Evolutionary conservation across 1,140 invertebrate species (phyloP).

Genomic region (Lanistes nyassanus): DNA sequence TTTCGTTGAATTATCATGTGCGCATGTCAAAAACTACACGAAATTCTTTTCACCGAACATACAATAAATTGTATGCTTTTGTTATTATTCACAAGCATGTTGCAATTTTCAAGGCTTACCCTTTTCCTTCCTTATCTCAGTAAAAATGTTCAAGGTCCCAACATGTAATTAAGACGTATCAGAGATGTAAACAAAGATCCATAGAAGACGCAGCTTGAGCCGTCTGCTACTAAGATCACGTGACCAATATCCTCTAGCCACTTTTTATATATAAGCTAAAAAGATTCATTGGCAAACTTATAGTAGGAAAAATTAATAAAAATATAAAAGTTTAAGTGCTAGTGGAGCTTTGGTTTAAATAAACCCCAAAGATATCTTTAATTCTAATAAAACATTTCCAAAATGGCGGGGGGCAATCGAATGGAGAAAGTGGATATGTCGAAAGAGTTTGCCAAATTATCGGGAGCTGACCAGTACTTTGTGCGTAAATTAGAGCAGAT

Average conservation of each 20-base stretch:
- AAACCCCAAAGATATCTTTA: not conserved
- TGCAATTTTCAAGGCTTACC: too few relatives aligned
- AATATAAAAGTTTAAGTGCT: not conserved
- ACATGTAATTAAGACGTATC: too few relatives aligned
- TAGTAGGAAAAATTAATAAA: not conserved
- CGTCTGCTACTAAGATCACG: slow-evolving; percentile 4
- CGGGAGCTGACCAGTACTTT: slow-evolving; percentile 37
- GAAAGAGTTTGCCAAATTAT: slow-evolving; percentile 38
- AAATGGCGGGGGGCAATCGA: slow-evolving; percentile 25
- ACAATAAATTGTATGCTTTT: too few relatives aligned
- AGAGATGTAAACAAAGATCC: too few relatives aligned
- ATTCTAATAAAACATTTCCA: not conserved
- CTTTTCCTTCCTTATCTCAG: too few relatives aligned
- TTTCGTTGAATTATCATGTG: too few relatives aligned
- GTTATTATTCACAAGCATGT: too few relatives aligned
- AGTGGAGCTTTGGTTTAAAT: too few relatives aligned
- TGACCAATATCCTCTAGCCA: not conserved
- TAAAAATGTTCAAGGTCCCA: too few relatives aligned
- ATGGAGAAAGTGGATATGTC: slow-evolving; percentile 43
- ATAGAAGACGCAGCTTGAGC: too few relatives aligned
- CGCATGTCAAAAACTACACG: too few relatives aligned
- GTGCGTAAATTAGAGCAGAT: slow-evolving; percentile 43
- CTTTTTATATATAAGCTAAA: not conserved
- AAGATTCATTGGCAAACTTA: not conserved
- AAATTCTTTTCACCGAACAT: too few relatives aligned